Percentiles rank a stretch among this genome's conserved stretches.
These are phyloP conservation scores for Pyrocoelia pectoralis DNA, from an alignment of 2,888 invertebrate genomes.

Conservation along the genomic window DNA sequence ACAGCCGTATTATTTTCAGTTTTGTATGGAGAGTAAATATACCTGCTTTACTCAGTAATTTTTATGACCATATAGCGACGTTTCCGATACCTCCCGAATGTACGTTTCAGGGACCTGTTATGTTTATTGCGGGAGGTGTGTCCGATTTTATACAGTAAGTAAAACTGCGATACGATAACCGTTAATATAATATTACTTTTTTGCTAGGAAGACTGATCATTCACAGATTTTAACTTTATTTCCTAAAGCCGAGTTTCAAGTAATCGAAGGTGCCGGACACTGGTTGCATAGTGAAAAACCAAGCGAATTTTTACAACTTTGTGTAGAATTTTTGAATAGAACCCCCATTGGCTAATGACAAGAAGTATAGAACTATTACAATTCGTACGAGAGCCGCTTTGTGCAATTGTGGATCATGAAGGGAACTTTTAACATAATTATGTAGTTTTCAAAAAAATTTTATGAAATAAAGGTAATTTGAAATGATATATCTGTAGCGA, in stretches of 20 bases:
- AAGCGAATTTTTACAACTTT: slow-evolving; percentile 72
- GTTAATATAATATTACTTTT: slow-evolving; percentile 24
- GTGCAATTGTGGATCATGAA: too few species aligned
- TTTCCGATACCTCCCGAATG: slow-evolving; percentile 66
- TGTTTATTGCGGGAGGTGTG: slow-evolving; percentile 84
- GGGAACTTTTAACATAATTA: too few species aligned
- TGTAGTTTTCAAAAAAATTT: too few species aligned
- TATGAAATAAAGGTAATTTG: too few species aligned
- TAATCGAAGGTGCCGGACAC: slow-evolving; percentile 86
- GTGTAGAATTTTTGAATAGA: slow-evolving; percentile 68
- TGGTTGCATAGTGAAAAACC: slow-evolving; percentile 96
- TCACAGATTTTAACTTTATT: slow-evolving; percentile 73
- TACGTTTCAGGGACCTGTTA: slow-evolving; percentile 68
- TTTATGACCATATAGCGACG: slow-evolving; percentile 67
- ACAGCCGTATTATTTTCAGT: slow-evolving; percentile 44
- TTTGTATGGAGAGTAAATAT: slow-evolving; percentile 86
- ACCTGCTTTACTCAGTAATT: slow-evolving; percentile 72
- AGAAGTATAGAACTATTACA: too few species aligned
- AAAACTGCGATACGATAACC: neutral
- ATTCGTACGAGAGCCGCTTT: too few species aligned
- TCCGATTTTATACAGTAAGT: slow-evolving; percentile 82
- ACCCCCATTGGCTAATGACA: too few species aligned
- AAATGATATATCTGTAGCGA: too few species aligned
- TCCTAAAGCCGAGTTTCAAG: slow-evolving; percentile 73
- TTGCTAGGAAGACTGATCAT: slow-evolving; percentile 64